Percentiles rank a stretch among this genome's conserved stretches.
Evolutionary conservation across 1,140 invertebrate genomes (phyloP).

Genomic region (Hypothenemus hampei): DNA sequence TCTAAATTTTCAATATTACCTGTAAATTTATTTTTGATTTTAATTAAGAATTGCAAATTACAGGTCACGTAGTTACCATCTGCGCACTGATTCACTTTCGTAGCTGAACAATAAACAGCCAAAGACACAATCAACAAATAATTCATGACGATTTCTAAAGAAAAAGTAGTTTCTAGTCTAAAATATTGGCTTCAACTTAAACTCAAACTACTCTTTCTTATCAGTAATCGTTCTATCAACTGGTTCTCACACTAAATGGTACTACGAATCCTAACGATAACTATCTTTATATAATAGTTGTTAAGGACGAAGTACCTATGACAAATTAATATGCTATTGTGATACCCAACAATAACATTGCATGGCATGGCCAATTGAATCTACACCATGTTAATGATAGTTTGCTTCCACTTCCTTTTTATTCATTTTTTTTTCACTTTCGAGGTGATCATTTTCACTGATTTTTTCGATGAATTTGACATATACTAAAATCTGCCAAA

Average conservation of each 20-base stretch:
- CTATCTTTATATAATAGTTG: background rate
- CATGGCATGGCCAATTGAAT: background rate
- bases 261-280: too few relatives aligned
- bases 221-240: background rate
- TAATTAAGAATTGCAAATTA: background rate
- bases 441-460: too few relatives aligned
- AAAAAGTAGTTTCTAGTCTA: background rate
- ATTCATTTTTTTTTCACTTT: too few relatives aligned
- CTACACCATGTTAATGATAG: background rate
- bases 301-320: background rate
- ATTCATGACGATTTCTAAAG: background rate
- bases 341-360: background rate
- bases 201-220: background rate
- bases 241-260: background rate
- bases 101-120: background rate
- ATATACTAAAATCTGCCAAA: too few relatives aligned
- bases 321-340: background rate
- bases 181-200: background rate
- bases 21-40: conserved; percentile 1
- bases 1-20: conserved; percentile 33
- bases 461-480: too few relatives aligned
- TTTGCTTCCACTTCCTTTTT: background rate
- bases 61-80: background rate
- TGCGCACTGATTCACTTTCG: background rate
- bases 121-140: background rate